Conservation (phyloP, 2,113 vertebrate genomes). For the Thunnus thynnus region DNA sequence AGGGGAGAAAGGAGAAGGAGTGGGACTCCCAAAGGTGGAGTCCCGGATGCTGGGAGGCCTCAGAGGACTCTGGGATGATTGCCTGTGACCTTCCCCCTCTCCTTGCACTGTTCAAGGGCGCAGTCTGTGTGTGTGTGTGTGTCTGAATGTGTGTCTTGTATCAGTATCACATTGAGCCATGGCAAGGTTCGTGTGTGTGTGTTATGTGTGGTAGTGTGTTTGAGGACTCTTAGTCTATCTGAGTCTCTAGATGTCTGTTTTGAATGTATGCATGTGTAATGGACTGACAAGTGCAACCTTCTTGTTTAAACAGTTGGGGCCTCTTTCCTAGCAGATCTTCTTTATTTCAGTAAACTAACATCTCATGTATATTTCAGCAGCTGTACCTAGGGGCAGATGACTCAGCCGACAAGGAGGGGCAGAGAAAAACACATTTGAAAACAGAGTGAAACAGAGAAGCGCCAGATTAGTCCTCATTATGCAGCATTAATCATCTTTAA, state of each 20-base stretch:
- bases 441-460: constrained; percentile 53
- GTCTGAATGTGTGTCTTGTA: constrained; percentile 43
- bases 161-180: not conserved
- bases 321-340: constrained; percentile 41
- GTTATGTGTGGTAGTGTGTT: constrained; percentile 7
- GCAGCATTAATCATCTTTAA: constrained; percentile 78
- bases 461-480: constrained; percentile 77
- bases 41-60: constrained; percentile 67
- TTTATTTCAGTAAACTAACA: constrained; percentile 67
- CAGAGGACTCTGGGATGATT: constrained; percentile 69
- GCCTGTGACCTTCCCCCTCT: constrained; percentile 73
- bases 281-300: constrained; percentile 28
- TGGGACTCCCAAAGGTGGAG: constrained; percentile 70
- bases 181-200: not conserved
- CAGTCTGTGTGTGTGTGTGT: not conserved
- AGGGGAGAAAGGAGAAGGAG: constrained; percentile 22
- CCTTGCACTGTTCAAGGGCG: constrained; percentile 73
- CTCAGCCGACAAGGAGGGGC: constrained; percentile 53
- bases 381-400: constrained; percentile 66
- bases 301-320: constrained; percentile 45
- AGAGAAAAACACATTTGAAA: constrained; percentile 66
- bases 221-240: constrained; percentile 2
- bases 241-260: constrained; percentile 15
- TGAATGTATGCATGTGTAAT: constrained; percentile 27
- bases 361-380: constrained; percentile 77